Evolutionary conservation across 1,140 invertebrate species (phyloP), one percentile per base, ranked within the genome.

Genomic region (Zaprionus inermis): DNA sequence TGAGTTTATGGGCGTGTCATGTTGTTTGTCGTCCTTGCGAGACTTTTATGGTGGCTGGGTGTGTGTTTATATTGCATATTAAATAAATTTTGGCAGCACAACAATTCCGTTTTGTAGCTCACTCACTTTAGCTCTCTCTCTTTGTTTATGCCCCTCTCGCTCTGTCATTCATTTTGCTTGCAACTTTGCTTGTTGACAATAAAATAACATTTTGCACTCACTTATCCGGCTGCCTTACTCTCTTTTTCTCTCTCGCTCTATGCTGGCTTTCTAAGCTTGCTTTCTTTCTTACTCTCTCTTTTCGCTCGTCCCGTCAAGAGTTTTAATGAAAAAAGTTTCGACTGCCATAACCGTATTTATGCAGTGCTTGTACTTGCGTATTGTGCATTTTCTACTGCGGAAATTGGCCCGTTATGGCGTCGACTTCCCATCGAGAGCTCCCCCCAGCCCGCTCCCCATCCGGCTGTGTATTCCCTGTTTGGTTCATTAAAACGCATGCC

Each of bases 201-300:
- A 89, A 88, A 88, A 88, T 88, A 88, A 89, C 83, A 88, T 88
- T 88, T 88, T 88, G 84, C 83, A 88, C 83, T 88, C 83, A 88
- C 83, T 88, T 88, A 88, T 81, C 70, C 83, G 88, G 79, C 84
- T 88, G 79, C 77, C 38, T 16, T 68, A 28, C 63, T 36, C 63
- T 58, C 38, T 28, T 0, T 24, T 4, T 24, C 22, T 24, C 22
- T 24, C 22, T 24, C 22, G 22, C 22, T 24, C 22, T 28, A 10
- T 18, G n/a, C 11, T 30, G 24, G 7, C 38, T 44, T 44, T 44
- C 38, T 44, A 16, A 18, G 38, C 38, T 44, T 44, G n/a, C n/a
- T n/a, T n/a, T n/a, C n/a, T 44, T 7, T 16, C 2, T 16, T n/a
- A 2, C 38, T 16, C 44, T 49, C 3, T 49, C 1, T 49, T 20